phyloP scores from a whole-genome alignment of 2,797 vertebrate genomes.

The Ceryle rudis region DNA sequence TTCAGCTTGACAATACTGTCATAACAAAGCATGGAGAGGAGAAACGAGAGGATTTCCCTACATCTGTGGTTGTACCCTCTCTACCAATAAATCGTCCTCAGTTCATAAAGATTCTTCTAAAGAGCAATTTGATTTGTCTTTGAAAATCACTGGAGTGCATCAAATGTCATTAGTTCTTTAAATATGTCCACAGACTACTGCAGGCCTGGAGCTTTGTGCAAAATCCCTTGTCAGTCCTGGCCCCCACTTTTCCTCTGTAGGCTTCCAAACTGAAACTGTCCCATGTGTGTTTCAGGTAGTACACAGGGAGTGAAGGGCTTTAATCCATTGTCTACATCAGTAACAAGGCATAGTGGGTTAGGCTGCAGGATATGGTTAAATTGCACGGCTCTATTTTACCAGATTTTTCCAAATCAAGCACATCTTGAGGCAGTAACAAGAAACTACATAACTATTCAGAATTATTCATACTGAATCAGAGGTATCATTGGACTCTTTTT shows the following conservation, averaged over 20 bases:
- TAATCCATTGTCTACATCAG: background rate
- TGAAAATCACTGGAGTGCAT: constrained; percentile 19
- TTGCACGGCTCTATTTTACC: background rate
- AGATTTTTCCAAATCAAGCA: background rate
- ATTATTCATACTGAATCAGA: background rate
- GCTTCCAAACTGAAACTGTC: background rate
- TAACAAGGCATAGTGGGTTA: background rate
- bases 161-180: constrained; percentile 36
- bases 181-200: background rate
- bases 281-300: background rate
- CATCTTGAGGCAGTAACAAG: background rate
- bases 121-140: constrained; percentile 44
- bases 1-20: background rate
- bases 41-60: background rate
- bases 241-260: background rate
- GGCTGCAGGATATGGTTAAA: background rate
- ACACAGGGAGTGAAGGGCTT: background rate
- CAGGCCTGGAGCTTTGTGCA: background rate
- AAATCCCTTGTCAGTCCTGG: background rate
- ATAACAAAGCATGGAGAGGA: background rate
- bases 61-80: background rate
- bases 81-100: background rate
- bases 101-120: constrained; percentile 11
- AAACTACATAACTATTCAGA: background rate
- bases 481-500: background rate